These are phyloP conservation scores for Pheucticus melanocephalus DNA, from an alignment of 2,113 vertebrate species.

Conservation along the genomic window DNA sequence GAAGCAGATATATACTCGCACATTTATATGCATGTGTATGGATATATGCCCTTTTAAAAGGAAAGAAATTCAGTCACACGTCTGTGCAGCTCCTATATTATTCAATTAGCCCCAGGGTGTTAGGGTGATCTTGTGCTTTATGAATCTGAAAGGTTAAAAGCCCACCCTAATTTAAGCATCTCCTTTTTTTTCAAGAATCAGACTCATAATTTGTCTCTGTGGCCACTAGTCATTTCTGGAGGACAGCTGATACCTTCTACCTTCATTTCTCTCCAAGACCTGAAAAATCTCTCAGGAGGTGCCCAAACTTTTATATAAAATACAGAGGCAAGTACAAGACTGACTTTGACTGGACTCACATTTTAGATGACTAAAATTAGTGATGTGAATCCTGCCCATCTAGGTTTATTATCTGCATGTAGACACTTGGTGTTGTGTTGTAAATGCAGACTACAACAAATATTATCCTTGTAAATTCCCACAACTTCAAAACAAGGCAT, in stretches of 20 bases:
- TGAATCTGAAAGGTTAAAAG: not conserved
- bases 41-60: not conserved
- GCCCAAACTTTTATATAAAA: not conserved
- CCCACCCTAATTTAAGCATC: not conserved
- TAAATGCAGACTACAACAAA: not conserved
- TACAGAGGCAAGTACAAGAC: not conserved
- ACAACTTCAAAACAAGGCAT: not conserved
- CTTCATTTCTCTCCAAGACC: not conserved
- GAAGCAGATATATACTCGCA: not conserved
- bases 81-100: not conserved
- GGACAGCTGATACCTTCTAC: not conserved
- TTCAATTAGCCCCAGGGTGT: not conserved
- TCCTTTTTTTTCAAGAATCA: not conserved
- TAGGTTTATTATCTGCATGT: rapidly evolving
- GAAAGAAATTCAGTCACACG: not conserved
- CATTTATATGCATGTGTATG: not conserved
- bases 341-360: not conserved
- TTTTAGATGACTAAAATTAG: not conserved
- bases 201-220: not conserved
- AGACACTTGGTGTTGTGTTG: not conserved
- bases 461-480: not conserved
- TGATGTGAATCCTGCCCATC: not conserved
- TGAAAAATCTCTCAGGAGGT: not conserved
- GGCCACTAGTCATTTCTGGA: not conserved
- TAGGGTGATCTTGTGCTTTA: not conserved